Evolutionary conservation across 2,113 vertebrate species (phyloP).

Genomic region (Chrysochloris asiatica): DNA sequence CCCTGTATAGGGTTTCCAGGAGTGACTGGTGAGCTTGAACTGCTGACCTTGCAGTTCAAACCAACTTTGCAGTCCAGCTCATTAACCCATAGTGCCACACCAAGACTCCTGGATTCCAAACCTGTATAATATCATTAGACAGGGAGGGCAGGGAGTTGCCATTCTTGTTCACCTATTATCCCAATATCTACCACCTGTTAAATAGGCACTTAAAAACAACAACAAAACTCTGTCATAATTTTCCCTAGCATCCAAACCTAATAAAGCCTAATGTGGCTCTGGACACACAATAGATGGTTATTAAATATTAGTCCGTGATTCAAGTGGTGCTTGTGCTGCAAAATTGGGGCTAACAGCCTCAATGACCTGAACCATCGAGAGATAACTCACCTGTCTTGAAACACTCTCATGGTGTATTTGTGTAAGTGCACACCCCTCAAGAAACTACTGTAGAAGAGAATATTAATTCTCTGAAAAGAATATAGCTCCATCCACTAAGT

Average conservation of each 20-base stretch:
- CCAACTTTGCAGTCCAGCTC: too few species aligned
- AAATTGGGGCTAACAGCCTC: neutral
- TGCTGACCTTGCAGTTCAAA: too few species aligned
- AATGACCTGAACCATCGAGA: neutral
- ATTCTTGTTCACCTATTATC: neutral
- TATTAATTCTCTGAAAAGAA: neutral
- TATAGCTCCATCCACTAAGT: neutral
- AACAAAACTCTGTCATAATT: neutral
- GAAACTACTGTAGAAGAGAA: neutral
- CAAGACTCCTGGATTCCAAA: constrained; percentile 7
- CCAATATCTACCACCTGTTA: neutral
- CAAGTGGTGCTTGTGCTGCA: neutral
- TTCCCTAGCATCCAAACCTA: neutral
- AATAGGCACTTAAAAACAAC: neutral
- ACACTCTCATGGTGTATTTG: neutral
- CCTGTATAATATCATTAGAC: neutral
- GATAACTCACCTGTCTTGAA: neutral
- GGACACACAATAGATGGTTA: neutral
- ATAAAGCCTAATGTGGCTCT: neutral
- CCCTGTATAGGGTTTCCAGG: too few species aligned
- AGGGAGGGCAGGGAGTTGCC: neutral
- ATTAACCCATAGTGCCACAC: too few species aligned
- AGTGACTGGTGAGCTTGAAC: too few species aligned
- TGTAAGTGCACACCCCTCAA: neutral
- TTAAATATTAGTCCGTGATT: neutral